These are phyloP conservation scores for Oxyruncus cristatus DNA, from an alignment of 2,113 vertebrate species.

Conservation along the genomic window DNA sequence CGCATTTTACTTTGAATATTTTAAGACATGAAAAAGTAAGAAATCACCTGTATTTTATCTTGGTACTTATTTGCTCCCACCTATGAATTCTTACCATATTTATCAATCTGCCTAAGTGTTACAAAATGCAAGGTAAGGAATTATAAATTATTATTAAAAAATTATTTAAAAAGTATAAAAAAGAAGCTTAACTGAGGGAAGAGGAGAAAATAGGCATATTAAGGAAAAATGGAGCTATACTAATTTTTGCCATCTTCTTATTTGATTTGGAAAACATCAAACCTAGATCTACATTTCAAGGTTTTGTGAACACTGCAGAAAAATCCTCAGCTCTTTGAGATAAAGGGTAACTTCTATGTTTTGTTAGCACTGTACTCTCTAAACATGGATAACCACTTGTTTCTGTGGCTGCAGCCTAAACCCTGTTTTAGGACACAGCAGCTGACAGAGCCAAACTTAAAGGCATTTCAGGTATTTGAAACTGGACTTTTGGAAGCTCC, in stretches of 20 bases:
- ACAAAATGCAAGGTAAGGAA: not conserved
- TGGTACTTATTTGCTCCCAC: accelerated
- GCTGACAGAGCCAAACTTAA: not conserved
- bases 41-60: not conserved
- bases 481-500: not conserved
- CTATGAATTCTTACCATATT: not conserved
- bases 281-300: not conserved
- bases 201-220: not conserved
- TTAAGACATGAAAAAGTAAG: not conserved
- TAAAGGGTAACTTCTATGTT: not conserved
- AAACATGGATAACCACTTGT: not conserved
- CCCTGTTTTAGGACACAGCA: not conserved
- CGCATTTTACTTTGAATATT: not conserved
- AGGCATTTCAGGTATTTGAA: not conserved
- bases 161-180: too few relatives aligned
- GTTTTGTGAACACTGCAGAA: not conserved
- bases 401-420: not conserved
- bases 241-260: not conserved
- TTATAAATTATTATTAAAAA: too few relatives aligned
- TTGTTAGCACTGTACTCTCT: not conserved
- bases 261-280: not conserved
- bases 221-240: not conserved
- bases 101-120: not conserved
- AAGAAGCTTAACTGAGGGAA: not conserved
- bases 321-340: not conserved